Evolutionary conservation across 2,888 invertebrate genomes (phyloP), one percentile per base, ranked within the genome.

Genomic region (Polyommatus iphigenia): DNA sequence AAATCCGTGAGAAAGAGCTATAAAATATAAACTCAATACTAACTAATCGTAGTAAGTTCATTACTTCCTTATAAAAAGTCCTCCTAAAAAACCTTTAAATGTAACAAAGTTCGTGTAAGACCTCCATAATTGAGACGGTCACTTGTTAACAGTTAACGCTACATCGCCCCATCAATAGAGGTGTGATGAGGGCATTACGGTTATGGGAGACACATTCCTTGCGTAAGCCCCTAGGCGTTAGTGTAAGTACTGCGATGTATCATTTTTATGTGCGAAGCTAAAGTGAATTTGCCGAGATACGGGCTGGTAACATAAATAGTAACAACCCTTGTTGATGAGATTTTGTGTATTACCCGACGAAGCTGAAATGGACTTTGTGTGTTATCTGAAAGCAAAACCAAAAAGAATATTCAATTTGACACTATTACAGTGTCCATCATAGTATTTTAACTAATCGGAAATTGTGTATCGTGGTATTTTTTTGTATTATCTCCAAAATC

Each of bases 241-340:
- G 85, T 82, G 82, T 87, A 91, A 93, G 92, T 92, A 92, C 73
- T n/a, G 77, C 59, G 36, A 77, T 77, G 76, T 71, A 71, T 77
- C 57, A 72, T 72, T 72, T 71, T 77, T 72, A 72, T 72, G 57
- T 54, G 77, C 57, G 82, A 82, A 83, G 87, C 89, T 87, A 91
- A 93, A 93, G 92, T 92, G 93, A 93, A 93, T 93, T 91, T 90
- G 89, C 87, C 84, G 85, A 90, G 92, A 92, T 93, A 89, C 88
- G 89, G 89, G 90, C 91, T 87, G 88, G 18, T 72, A 62, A 62
- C 62, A 59, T 59, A 62, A 62, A 62, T 62, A 62, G 62, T 67
- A 32, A 67, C 29, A 67, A 32, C 29, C 62, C 67, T 67, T 10
- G 67, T 67, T 67, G 32, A 67, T 67, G 67, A 67, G 67, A 67